A percentile compares a stretch with the other conserved stretches of the same genome.
phyloP scores from a whole-genome alignment of 2,113 vertebrate genomes.

The Pavo muticus region DNA sequence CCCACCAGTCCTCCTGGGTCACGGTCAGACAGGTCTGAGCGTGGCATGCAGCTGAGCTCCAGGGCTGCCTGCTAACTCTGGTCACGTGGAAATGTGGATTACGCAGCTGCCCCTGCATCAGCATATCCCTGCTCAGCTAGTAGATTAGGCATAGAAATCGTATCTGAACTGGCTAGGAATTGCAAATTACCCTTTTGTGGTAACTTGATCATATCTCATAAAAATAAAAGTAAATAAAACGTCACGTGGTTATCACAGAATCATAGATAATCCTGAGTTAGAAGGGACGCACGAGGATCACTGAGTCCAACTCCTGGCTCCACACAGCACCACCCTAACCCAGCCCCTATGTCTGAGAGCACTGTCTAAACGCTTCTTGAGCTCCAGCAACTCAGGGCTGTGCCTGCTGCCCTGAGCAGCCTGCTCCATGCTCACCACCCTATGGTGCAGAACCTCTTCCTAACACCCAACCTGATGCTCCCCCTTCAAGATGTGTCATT shows the following conservation, averaged over 20 bases:
- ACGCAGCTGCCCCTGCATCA: not conserved
- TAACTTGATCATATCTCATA: not conserved
- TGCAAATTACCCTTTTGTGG: not conserved
- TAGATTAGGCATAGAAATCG: not conserved
- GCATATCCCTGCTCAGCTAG: not conserved
- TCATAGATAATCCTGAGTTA: too few relatives aligned
- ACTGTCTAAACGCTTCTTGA: too few relatives aligned
- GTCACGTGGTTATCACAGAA: not conserved
- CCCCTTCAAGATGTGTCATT: not conserved
- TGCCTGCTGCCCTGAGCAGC: too few relatives aligned
- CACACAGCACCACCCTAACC: too few relatives aligned
- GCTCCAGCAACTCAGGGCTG: too few relatives aligned
- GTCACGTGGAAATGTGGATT: not conserved
- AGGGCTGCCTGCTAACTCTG: not conserved
- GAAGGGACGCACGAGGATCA: too few relatives aligned
- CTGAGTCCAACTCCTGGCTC: too few relatives aligned
- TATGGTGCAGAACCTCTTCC: too few relatives aligned
- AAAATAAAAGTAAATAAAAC: not conserved
- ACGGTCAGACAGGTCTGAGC: fast-evolving
- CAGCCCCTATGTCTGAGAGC: too few relatives aligned
- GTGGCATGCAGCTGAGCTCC: not conserved
- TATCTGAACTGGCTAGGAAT: not conserved
- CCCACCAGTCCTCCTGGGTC: not conserved
- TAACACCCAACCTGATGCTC: not conserved
- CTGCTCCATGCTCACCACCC: too few relatives aligned